phyloP scores from a whole-genome alignment of 2,113 vertebrate genomes.

The Malurus cyaneus region DNA sequence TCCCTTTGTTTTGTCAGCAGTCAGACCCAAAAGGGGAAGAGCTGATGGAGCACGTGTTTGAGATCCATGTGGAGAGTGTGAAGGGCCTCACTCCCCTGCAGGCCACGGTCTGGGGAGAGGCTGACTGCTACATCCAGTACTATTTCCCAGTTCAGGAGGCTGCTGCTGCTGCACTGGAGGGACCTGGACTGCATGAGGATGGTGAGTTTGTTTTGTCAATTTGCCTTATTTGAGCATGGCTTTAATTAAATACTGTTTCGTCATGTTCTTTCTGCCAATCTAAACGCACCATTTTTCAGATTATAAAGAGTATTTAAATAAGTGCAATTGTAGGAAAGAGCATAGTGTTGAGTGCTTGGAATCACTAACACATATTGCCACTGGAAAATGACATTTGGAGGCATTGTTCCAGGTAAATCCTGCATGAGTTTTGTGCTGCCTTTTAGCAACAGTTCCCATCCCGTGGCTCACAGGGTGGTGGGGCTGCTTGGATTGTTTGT shows the following conservation, averaged over 20 bases:
- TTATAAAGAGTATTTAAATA: neutral
- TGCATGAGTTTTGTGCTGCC: neutral
- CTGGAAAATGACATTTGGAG: neutral
- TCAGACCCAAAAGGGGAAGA: conserved; percentile 19
- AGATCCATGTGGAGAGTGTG: conserved; percentile 82
- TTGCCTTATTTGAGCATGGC: neutral
- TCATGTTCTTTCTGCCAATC: neutral
- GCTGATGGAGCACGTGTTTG: conserved; percentile 87
- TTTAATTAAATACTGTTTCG: neutral
- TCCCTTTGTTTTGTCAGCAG: conserved; percentile 40
- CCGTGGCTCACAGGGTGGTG: neutral
- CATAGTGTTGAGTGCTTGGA: neutral
- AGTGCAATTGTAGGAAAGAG: neutral
- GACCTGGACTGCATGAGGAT: conserved; percentile 58
- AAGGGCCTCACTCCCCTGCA: conserved; percentile 87
- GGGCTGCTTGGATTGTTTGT: neutral
- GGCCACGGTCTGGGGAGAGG: conserved; percentile 95
- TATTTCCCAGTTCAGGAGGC: conserved; percentile 83
- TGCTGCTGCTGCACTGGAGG: neutral
- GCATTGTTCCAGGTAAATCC: neutral
- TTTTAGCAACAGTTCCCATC: neutral
- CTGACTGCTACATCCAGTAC: conserved; percentile 95
- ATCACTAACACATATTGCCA: rapidly evolving
- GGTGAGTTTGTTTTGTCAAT: conserved; percentile 64
- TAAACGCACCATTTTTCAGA: neutral